A percentile compares a stretch with the other conserved stretches of the same genome.
Evolutionary conservation across 2,888 invertebrate species (phyloP).

Genomic region (Lomographa bimaculata): DNA sequence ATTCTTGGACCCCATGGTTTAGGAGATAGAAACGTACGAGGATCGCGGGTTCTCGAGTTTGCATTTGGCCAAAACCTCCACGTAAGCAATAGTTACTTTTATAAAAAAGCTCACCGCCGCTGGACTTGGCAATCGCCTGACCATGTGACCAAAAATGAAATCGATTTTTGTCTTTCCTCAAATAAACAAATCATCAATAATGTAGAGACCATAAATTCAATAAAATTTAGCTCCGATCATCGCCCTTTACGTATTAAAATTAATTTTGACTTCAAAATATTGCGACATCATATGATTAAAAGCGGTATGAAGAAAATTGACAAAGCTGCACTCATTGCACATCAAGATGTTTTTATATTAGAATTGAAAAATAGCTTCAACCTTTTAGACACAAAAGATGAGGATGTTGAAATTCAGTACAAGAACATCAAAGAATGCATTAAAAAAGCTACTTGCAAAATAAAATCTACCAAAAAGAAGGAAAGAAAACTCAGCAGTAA

Average conservation of each 20-base stretch:
- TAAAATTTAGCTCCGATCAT: constrained; percentile 5
- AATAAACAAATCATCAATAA: constrained; percentile 1
- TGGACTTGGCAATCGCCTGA: constrained; percentile 1
- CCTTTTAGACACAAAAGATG: neutral
- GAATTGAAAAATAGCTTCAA: constrained; percentile 7
- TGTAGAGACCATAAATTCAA: neutral
- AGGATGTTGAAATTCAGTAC: neutral
- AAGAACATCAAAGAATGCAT: constrained; percentile 1
- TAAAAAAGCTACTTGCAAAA: neutral
- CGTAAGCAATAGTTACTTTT: too few relatives aligned
- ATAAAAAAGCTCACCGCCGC: too few relatives aligned
- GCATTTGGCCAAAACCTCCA: neutral
- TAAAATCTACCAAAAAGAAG: neutral
- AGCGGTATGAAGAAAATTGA: neutral
- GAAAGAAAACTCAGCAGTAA: neutral
- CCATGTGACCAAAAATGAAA: constrained; percentile 1
- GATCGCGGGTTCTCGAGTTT: neutral
- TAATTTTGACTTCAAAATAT: constrained; percentile 1
- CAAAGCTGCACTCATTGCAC: neutral
- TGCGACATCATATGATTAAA: neutral
- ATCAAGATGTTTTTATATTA: constrained; percentile 2
- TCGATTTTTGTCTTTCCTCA: constrained; percentile 3
- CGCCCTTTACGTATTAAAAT: neutral
- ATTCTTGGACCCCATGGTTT: constrained; percentile 3
- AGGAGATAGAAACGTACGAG: constrained; percentile 7